Evolutionary conservation across 2,888 invertebrate species (phyloP).

Genomic region (Orthosia cruda): DNA sequence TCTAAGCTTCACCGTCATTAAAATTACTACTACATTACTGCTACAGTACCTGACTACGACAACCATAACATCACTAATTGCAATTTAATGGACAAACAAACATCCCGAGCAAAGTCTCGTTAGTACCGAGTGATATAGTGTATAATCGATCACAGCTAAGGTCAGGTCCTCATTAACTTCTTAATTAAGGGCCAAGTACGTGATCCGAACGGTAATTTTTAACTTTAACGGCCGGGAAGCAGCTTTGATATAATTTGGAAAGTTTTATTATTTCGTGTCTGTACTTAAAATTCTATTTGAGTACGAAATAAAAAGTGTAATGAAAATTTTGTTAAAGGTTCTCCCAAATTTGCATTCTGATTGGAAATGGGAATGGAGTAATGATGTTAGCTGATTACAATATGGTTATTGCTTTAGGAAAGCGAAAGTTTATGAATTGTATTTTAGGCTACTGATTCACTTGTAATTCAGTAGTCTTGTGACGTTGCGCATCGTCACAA

Average conservation of each 20-base stretch:
- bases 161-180: conserved; percentile 87
- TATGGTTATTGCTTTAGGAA: not conserved
- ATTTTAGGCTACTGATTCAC: not conserved
- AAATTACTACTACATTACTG: not conserved
- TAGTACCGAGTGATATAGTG: conserved; percentile 72
- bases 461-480: not conserved
- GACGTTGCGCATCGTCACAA: too few species aligned
- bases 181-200: conserved; percentile 87
- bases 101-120: conserved; percentile 42
- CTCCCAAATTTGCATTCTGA: conserved; percentile 39
- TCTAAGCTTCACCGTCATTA: not conserved
- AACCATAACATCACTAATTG: conserved; percentile 27
- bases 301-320: conserved; percentile 56
- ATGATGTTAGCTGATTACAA: conserved; percentile 37
- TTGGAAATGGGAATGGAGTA: conserved; percentile 46
- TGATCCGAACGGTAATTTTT: conserved; percentile 82
- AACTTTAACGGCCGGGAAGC: conserved; percentile 65
- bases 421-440: not conserved
- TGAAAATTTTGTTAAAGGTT: conserved; percentile 53
- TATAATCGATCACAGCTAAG: conserved; percentile 83
- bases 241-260: conserved; percentile 65
- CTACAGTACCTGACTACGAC: conserved; percentile 2
- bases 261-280: conserved; percentile 66
- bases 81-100: conserved; percentile 56
- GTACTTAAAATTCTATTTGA: conserved; percentile 58